Evolutionary conservation across 2,888 invertebrate genomes (phyloP), one percentile per base, ranked within the genome.

Genomic region (Ennomos erosarius): DNA sequence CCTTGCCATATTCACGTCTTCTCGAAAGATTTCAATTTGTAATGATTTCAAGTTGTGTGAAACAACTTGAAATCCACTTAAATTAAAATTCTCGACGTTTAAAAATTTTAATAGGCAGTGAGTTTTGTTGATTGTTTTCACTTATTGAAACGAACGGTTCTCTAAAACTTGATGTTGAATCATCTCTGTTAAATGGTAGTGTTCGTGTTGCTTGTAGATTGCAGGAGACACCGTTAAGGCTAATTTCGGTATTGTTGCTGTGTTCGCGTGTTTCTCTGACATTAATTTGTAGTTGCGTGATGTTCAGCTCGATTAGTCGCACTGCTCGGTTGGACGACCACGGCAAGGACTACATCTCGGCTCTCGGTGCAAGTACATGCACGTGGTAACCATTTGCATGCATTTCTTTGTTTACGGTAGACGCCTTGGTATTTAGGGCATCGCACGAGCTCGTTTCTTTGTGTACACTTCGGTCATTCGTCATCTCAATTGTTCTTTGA

Each of bases 221-320:
- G 60, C 59, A 40, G 34, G 55, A 65, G 68, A 65, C 65, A 73
- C 79, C 76, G 78, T 76, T 82, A 78, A 52, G 16, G 71, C 64
- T 72, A 71, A 67, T 78, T 76, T 70, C 69, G 69, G 69, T 78
- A 74, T 77, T 74, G 73, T 73, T 62, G 70, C 62, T 67, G 62
- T 45, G 64, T 63, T 74, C 42, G 86, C 87, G 81, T 88, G 87
- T 75, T 70, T 62, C 58, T 60, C 65, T 65, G 71, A 73, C 72
- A 78, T 85, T 82, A 79, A 77, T 82, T 79, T 40, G 58, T 46
- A 62, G 62, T 65, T 77, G 81, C 83, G 79, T 82, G 82, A 65
- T 53, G 85, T 86, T 86, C 79, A 76, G 75, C 67, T 49, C 74
- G 82, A 88, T 87, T 79, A 75, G 74, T 58, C 54, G 74, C 75